Evolutionary conservation across 2,797 vertebrate genomes (phyloP), one percentile per base, ranked within the genome.

Genomic region (Spatula clypeata): DNA sequence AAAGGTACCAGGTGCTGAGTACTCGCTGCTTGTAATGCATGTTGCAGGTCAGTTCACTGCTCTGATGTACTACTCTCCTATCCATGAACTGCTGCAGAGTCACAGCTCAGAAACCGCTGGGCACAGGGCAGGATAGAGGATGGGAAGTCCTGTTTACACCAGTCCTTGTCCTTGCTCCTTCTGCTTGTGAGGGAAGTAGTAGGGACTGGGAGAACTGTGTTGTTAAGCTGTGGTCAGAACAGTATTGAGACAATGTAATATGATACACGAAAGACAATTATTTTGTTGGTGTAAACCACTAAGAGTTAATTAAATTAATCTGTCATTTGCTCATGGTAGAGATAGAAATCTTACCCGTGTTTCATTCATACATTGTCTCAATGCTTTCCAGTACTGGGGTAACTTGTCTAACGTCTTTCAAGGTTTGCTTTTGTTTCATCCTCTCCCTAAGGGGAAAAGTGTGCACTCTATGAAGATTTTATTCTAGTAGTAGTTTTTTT

Each of bases 221-320:
- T 90, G 72, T 55, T 38, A 88, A 42, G 58, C 3, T 88, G 51
- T 74, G 26, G 20, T 36, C 62, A 69, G 70, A 94, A 65, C 58
- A 75, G 45, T 71, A 86, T 77, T 77, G 73, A 86, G 65, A 69
- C 21, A 34, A 36, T 79, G 58, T 77, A 51, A 4, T 57, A 40
- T 29, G 32, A 67, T 69, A 79, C 11, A 12, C 44, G 38, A 67
- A 86, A 75, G 42, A 71, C 21, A 77, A 88, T 79, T 83, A 71
- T 38, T 67, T 57, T 86, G 61, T 74, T 58, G 49, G 38, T 27
- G 23, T 79, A 80, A 86, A 86, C 61, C 70, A 57, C 62, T 75
- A 45, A 44, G 69, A 84, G 40, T 72, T 71, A 95, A 54, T 94
- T 80, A 88, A 85, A 64, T 69, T 91, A 55, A 47, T 85, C 36